Conservation (phyloP, 2,888 invertebrate species). For the Saturnia japonica region DNA sequence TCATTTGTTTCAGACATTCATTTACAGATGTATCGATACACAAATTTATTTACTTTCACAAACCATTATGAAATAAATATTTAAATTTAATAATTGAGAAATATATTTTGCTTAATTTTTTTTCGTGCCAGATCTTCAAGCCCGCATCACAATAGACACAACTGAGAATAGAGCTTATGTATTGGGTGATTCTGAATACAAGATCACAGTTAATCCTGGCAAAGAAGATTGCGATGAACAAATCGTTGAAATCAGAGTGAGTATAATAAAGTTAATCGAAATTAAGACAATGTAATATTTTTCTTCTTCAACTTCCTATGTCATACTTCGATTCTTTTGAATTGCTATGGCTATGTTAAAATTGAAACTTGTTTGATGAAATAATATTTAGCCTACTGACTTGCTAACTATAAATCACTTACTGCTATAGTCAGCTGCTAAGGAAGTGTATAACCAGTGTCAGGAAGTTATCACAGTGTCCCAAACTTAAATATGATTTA, state of each 20-base stretch:
- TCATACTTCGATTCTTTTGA: not conserved
- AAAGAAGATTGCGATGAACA: slow-evolving; percentile 60
- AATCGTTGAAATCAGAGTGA: slow-evolving; percentile 63
- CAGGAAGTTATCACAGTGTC: not conserved
- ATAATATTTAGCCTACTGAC: no score
- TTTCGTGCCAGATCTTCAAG: slow-evolving; percentile 56
- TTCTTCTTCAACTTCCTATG: no score
- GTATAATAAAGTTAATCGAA: slow-evolving; percentile 17
- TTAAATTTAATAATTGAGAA: no score
- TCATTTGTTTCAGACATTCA: no score
- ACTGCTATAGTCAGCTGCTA: not conserved
- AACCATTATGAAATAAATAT: no score
- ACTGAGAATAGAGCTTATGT: slow-evolving; percentile 58
- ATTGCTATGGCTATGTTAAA: not conserved
- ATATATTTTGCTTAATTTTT: not conserved
- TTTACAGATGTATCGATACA: no score
- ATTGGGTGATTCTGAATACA: slow-evolving; percentile 52
- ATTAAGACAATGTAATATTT: not conserved
- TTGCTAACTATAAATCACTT: not conserved
- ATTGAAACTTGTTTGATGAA: not conserved
- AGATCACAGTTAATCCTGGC: slow-evolving; percentile 50
- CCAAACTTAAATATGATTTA: not conserved
- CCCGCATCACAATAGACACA: slow-evolving; percentile 57
- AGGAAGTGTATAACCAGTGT: not conserved
- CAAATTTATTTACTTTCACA: no score